phyloP scores from a whole-genome alignment of 2,797 vertebrate species.

The Halcyon chelicuti region DNA sequence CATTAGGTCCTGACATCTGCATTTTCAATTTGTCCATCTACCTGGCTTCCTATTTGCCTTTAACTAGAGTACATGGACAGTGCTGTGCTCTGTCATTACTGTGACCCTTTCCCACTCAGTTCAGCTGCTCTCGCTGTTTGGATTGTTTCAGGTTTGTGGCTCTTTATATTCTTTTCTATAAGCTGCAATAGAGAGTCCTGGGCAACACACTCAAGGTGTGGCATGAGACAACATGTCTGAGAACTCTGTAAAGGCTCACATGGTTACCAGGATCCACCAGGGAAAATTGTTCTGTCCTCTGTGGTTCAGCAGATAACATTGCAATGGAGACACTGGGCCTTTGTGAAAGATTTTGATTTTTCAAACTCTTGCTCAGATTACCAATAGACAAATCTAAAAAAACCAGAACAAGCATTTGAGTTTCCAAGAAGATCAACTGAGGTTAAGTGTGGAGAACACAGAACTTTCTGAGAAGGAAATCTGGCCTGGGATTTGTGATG shows the following conservation, averaged over 20 bases:
- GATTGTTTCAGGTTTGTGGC: not conserved
- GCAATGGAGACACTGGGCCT: not conserved
- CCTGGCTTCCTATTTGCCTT: not conserved
- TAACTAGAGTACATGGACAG: not conserved
- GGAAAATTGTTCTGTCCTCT: not conserved
- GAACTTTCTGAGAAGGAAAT: not conserved
- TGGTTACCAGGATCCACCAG: not conserved
- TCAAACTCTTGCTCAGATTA: not conserved
- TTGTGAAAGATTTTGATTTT: not conserved
- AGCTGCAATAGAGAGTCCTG: not conserved
- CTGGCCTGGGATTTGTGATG: not conserved
- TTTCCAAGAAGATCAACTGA: not conserved
- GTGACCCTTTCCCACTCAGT: not conserved
- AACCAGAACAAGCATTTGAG: not conserved
- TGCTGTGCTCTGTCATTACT: not conserved
- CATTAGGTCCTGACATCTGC: not conserved
- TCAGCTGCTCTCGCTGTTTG: not conserved
- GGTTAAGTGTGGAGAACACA: not conserved
- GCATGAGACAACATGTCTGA: not conserved
- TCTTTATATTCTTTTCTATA: not conserved
- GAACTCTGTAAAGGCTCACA: not conserved
- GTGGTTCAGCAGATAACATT: rapidly evolving
- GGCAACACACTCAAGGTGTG: not conserved
- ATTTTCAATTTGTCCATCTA: not conserved
- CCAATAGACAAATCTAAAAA: not conserved